These are phyloP conservation scores for Linyphia triangularis DNA, from an alignment of 2,888 invertebrate genomes.

Conservation along the genomic window DNA sequence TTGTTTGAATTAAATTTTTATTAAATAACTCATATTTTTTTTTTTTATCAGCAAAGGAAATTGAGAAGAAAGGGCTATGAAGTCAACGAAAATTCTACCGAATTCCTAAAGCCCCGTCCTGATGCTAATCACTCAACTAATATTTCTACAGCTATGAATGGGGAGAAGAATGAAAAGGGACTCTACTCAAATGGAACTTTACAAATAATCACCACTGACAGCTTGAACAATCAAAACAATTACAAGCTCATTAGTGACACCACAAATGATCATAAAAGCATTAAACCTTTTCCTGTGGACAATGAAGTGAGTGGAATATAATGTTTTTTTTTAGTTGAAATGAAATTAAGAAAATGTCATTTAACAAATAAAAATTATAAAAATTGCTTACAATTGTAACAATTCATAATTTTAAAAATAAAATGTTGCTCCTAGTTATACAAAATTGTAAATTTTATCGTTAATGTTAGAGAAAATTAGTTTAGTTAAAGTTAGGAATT, in stretches of 20 bases:
- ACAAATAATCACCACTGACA: slow-evolving; percentile 34
- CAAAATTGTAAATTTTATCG: too few relatives aligned
- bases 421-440: too few relatives aligned
- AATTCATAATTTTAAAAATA: too few relatives aligned
- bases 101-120: slow-evolving; percentile 51
- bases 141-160: not conserved
- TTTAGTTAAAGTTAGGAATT: too few relatives aligned
- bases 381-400: too few relatives aligned
- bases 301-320: slow-evolving; percentile 24
- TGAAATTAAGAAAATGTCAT: too few relatives aligned
- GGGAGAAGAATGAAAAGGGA: slow-evolving; percentile 41
- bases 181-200: slow-evolving; percentile 29
- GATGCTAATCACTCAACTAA: slow-evolving; percentile 29
- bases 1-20: not conserved
- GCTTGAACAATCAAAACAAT: slow-evolving; percentile 46
- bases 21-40: not conserved
- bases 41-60: slow-evolving; percentile 45
- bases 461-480: too few relatives aligned
- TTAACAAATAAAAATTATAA: too few relatives aligned
- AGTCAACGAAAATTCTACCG: slow-evolving; percentile 57
- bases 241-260: slow-evolving; percentile 55
- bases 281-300: slow-evolving; percentile 53
- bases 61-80: slow-evolving; percentile 37
- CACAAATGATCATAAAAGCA: not conserved
- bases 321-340: not conserved